A percentile compares a stretch with the other conserved stretches of the same genome.
These are phyloP conservation scores for Anthoscopus minutus DNA, from an alignment of 2,113 vertebrate species.

Conservation along the genomic window DNA sequence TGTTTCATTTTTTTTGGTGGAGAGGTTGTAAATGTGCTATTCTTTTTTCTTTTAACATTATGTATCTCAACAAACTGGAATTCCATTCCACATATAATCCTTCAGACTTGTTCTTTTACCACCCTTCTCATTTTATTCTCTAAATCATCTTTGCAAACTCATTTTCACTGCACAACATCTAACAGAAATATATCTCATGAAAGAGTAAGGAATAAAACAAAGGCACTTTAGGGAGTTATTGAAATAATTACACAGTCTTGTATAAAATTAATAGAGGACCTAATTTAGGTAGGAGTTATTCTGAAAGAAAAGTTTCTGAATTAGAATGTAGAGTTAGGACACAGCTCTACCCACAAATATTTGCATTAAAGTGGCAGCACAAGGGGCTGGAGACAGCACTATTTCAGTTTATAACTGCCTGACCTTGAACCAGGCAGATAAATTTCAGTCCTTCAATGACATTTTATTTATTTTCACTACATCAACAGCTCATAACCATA, in stretches of 20 bases:
- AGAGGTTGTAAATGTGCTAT: background rate
- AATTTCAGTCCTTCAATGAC: background rate
- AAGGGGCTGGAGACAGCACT: background rate
- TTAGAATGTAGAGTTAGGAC: background rate
- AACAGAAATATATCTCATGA: background rate
- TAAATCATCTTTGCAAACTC: background rate
- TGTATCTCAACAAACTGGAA: background rate
- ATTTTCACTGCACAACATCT: background rate
- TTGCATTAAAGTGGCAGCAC: background rate
- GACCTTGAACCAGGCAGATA: background rate
- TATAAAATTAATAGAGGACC: background rate
- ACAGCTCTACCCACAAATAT: background rate
- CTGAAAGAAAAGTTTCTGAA: background rate
- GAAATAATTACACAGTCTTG: background rate
- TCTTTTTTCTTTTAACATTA: background rate
- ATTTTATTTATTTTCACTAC: background rate
- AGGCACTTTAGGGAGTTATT: background rate
- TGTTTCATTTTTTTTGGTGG: background rate
- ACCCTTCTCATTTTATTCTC: background rate
- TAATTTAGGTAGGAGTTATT: background rate
- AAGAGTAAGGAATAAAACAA: background rate
- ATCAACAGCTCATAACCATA: background rate
- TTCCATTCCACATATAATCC: background rate
- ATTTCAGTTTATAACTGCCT: background rate
- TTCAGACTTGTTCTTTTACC: background rate